phyloP scores from a whole-genome alignment of 2,797 vertebrate genomes.

The Chaetophractus vellerosus region DNA sequence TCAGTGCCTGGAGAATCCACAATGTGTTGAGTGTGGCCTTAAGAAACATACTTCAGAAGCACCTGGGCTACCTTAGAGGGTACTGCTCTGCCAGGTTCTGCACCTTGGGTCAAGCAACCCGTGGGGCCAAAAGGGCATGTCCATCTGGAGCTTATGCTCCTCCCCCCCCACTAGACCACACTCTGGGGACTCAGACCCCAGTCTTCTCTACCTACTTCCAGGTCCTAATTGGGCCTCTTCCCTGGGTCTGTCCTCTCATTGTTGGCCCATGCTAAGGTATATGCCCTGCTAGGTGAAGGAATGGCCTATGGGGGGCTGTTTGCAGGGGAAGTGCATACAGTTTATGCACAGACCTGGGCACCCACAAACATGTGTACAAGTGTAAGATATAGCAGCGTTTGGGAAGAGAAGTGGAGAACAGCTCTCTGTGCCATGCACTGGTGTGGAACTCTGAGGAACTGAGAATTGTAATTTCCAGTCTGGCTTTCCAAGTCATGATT shows the following conservation, averaged over 20 bases:
- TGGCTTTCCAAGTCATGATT: not conserved
- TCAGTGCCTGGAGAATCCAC: not conserved
- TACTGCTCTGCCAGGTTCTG: not conserved
- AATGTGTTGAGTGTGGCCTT: not conserved
- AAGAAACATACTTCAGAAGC: not conserved
- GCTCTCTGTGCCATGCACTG: not conserved
- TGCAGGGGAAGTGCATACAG: not conserved
- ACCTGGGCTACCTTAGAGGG: not conserved
- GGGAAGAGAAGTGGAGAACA: not conserved
- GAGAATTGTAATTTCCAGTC: not conserved
- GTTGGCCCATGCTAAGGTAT: not conserved
- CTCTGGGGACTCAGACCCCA: not conserved
- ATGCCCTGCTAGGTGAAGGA: not conserved
- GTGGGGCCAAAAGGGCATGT: not conserved
- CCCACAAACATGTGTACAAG: not conserved
- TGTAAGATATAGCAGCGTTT: not conserved
- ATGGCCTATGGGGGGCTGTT: not conserved
- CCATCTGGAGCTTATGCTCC: not conserved
- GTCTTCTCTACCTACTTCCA: not conserved
- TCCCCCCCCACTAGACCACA: not conserved
- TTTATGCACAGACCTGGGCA: not conserved
- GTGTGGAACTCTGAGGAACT: not conserved
- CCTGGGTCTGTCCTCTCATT: not conserved
- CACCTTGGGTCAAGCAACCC: not conserved
- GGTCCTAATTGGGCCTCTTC: not conserved